Conservation (phyloP, 2,113 vertebrate species). For the Lates calcarifer region DNA sequence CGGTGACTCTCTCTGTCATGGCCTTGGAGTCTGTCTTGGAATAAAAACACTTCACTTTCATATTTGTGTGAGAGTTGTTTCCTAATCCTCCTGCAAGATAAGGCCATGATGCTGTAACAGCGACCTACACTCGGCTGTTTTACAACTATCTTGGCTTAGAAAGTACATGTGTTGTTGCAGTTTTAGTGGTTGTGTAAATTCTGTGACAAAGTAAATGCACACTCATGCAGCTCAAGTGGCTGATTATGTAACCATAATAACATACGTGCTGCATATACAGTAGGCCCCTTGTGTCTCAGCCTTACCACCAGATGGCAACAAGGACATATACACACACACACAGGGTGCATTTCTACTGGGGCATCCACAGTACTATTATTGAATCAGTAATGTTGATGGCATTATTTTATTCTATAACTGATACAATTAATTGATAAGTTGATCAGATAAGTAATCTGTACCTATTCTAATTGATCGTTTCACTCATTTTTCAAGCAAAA, state of each 20-base stretch:
- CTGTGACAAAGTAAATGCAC: background rate
- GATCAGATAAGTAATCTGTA: background rate
- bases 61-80: background rate
- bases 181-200: background rate
- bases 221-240: background rate
- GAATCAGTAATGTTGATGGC: background rate
- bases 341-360: background rate
- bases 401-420: background rate
- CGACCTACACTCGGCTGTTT: background rate
- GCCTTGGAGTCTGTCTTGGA: background rate
- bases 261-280: background rate
- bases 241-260: conserved; percentile 39
- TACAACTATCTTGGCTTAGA: background rate
- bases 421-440: background rate
- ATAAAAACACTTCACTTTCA: conserved; percentile 4
- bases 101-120: background rate
- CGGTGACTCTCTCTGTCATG: background rate
- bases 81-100: background rate
- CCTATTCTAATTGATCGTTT: background rate
- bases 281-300: background rate
- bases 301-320: conserved; percentile 73
- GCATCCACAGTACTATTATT: background rate
- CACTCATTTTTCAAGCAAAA: background rate
- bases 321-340: background rate
- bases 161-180: background rate